These are phyloP conservation scores for Melanchra persicariae DNA, from an alignment of 2,888 invertebrate genomes.

Conservation along the genomic window DNA sequence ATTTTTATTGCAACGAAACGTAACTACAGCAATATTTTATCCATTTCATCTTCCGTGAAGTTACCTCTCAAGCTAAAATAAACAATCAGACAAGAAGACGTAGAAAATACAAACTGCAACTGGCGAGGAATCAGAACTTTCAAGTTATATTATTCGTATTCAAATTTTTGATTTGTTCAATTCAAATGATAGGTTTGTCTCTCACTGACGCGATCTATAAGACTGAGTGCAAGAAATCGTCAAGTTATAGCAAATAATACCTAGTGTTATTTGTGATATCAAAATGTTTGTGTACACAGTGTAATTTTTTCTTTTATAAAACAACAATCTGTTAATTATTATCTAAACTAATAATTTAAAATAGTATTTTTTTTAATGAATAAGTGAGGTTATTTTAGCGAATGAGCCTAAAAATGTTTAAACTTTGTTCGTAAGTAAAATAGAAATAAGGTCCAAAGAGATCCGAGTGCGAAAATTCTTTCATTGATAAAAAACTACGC, in stretches of 20 bases:
- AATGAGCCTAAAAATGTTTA: too few species aligned
- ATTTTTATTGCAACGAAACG: conserved; percentile 37
- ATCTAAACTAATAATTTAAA: too few species aligned
- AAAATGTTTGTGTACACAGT: too few species aligned
- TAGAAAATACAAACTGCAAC: neutral
- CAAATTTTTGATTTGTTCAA: neutral
- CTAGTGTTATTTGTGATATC: too few species aligned
- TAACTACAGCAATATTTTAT: conserved; percentile 32
- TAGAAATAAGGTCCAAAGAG: too few species aligned
- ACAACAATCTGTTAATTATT: too few species aligned
- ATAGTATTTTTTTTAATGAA: too few species aligned
- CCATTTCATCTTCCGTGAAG: conserved; percentile 35
- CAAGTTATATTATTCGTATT: neutral
- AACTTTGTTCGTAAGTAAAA: too few species aligned
- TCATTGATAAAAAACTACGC: too few species aligned
- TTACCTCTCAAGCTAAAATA: conserved; percentile 17
- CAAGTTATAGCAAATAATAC: neutral
- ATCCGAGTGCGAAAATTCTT: too few species aligned
- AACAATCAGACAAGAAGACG: neutral
- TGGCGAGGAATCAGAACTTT: conserved; percentile 9
- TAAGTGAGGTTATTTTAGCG: too few species aligned
- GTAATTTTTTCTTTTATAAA: too few species aligned
- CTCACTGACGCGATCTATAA: neutral
- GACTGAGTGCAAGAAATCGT: neutral
- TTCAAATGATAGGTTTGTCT: neutral